Conservation (phyloP, 1,140 invertebrate genomes). For the Rhynchophorus ferrugineus region DNA sequence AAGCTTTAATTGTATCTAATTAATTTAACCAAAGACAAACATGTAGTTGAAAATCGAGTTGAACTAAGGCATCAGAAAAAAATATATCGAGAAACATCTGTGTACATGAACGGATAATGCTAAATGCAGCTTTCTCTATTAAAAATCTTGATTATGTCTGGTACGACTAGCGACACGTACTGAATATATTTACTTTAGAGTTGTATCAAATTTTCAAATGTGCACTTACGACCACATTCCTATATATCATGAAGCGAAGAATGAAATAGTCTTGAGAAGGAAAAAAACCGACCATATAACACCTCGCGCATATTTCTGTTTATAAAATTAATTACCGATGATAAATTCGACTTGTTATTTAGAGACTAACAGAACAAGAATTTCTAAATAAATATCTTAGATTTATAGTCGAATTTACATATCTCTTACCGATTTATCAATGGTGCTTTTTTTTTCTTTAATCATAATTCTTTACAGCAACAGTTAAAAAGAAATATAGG, state of each 20-base stretch:
- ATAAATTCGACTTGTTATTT: slow-evolving; percentile 7
- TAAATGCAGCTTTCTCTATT: slow-evolving; percentile 11
- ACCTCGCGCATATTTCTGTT: not conserved
- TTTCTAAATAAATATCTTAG: not conserved
- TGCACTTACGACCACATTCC: not conserved
- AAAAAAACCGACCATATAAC: not conserved
- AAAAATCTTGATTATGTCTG: slow-evolving; percentile 15
- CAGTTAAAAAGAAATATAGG: not conserved
- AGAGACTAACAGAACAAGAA: not conserved
- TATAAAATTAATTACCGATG: slow-evolving; percentile 7
- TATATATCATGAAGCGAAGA: not conserved
- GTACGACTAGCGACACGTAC: not conserved
- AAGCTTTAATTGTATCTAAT: slow-evolving; percentile 14
- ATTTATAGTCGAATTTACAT: slow-evolving; percentile 6
- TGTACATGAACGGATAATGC: slow-evolving; percentile 8
- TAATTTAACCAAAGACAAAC: slow-evolving; percentile 14
- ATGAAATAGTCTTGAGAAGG: not conserved
- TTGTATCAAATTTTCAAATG: not conserved
- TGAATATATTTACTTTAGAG: slow-evolving; percentile 13
- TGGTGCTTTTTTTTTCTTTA: too few species aligned
- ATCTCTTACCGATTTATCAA: not conserved
- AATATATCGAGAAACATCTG: not conserved
- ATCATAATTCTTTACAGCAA: not conserved
- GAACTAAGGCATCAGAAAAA: not conserved
- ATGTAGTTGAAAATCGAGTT: not conserved